A percentile compares a stretch with the other conserved stretches of the same genome.
Evolutionary conservation across 2,797 vertebrate species (phyloP).

Genomic region (Pterois miles): DNA sequence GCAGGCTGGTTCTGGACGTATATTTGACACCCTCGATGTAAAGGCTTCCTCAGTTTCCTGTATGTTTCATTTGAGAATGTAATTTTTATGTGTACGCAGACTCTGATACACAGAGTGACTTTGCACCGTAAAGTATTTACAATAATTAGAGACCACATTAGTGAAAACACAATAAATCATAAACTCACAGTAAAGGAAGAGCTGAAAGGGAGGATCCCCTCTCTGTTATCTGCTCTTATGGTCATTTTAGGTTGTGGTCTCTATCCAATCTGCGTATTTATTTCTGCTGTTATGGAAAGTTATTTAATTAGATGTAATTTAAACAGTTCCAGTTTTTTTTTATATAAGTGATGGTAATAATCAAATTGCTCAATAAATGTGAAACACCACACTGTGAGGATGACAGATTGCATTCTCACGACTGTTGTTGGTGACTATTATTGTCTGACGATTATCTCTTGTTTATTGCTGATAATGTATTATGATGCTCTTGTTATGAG

Average conservation of each 20-base stretch:
- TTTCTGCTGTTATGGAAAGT: slow-evolving; percentile 9
- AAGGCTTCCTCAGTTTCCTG: not conserved
- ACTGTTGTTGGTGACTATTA: no score
- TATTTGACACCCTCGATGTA: no score
- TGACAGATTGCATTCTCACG: not conserved
- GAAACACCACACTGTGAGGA: not conserved
- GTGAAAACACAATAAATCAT: slow-evolving; percentile 44
- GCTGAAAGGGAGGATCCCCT: not conserved
- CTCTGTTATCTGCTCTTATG: not conserved
- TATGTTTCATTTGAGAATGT: not conserved
- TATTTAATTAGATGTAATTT: slow-evolving; percentile 4
- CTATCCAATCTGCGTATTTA: slow-evolving; percentile 49
- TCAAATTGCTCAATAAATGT: not conserved
- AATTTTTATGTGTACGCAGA: not conserved
- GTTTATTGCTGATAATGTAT: not conserved
- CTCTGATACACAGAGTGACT: not conserved
- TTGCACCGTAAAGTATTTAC: slow-evolving; percentile 41
- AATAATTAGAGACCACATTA: slow-evolving; percentile 52
- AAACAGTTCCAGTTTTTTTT: not conserved
- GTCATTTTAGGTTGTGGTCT: slow-evolving; percentile 53
- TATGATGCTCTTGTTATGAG: not conserved
- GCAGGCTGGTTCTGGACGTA: no score
- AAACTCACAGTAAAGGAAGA: slow-evolving; percentile 21
- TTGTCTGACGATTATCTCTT: no score
- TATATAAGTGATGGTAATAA: not conserved